Percentiles rank a stretch among this genome's conserved stretches.
Evolutionary conservation across 2,888 invertebrate species (phyloP).

Genomic region (Petrolisthes cinctipes): DNA sequence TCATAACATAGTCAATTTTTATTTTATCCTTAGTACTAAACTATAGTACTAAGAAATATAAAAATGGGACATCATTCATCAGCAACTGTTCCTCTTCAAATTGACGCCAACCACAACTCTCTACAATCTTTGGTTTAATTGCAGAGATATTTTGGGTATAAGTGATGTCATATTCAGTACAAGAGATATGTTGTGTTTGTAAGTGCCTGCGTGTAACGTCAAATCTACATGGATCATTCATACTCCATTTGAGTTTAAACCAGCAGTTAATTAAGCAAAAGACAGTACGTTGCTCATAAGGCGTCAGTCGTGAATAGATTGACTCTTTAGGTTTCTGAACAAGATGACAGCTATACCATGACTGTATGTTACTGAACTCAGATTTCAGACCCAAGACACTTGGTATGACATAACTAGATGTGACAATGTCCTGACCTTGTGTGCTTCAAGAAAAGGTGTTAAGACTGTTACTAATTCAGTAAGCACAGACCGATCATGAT

Average conservation of each 20-base stretch:
- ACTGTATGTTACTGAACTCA: slow-evolving; percentile 15
- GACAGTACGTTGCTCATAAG: slow-evolving; percentile 8
- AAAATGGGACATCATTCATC: too few relatives aligned
- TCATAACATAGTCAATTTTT: too few relatives aligned
- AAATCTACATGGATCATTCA: neutral
- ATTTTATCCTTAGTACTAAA: too few relatives aligned
- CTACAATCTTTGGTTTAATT: too few relatives aligned
- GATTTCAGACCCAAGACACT: slow-evolving; percentile 3
- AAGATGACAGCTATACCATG: slow-evolving; percentile 5
- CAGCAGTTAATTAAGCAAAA: slow-evolving; percentile 2
- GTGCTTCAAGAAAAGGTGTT: slow-evolving; percentile 12
- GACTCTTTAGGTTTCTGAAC: slow-evolving; percentile 13
- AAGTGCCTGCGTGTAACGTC: neutral
- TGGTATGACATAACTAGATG: slow-evolving; percentile 17
- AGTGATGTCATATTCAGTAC: too few relatives aligned
- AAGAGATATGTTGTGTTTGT: too few relatives aligned
- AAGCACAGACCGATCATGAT: slow-evolving; percentile 15
- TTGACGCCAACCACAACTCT: too few relatives aligned
- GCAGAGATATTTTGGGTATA: too few relatives aligned
- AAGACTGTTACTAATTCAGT: slow-evolving; percentile 22
- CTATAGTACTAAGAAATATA: too few relatives aligned
- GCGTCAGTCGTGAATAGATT: neutral
- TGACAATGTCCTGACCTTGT: slow-evolving; percentile 20
- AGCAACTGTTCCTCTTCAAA: too few relatives aligned
- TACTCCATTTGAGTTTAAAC: neutral